Evolutionary conservation across 2,797 vertebrate species (phyloP), one percentile per base, ranked within the genome.

Genomic region (Sebastes nivosus): DNA sequence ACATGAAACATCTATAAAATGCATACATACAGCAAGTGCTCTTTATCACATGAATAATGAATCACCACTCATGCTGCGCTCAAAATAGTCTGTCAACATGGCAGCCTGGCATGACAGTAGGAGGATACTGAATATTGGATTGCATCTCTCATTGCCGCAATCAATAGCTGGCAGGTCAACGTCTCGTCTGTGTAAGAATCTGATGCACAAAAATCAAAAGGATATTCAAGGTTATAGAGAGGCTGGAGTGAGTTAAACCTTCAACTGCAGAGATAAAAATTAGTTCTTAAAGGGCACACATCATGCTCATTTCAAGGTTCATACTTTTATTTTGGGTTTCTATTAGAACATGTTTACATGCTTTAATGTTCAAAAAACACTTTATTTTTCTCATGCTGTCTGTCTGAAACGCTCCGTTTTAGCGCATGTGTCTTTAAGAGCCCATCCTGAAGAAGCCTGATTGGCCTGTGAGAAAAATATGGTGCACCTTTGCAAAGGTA

Each of bases 81-180:
- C 66, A 63, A 92, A 93, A 94, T 94, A 93, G 87, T 85, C 65
- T 77, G 80, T 91, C 84, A 84, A 87, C 83, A 86, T 81, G 76
- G 69, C 55, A 68, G 66, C 63, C 72, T 77, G 55, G 67, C 67
- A 86, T 82, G 79, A 89, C 30, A 64, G 72, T 22, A 25, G 76
- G 64, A 58, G 46, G 77, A 85, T 81, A 76, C 79, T 67, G 87
- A 87, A 81, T 88, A 89, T 88, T 65, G 85, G 80, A 86, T 77
- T 78, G 63, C 79, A 64, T 91, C 85, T 88, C 81, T 75, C 22
- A 54, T 82, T 82, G 18, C 72, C 74, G 55, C 54, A 27, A 92
- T 95, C 92, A 59, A 92, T 93, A 85, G 54, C 71, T 88, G 81
- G 75, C 80, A 71, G 72, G 55, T 88, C 71, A 79, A 42, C 34